phyloP scores from a whole-genome alignment of 2,113 vertebrate species.

The Oreochromis spilurus region DNA sequence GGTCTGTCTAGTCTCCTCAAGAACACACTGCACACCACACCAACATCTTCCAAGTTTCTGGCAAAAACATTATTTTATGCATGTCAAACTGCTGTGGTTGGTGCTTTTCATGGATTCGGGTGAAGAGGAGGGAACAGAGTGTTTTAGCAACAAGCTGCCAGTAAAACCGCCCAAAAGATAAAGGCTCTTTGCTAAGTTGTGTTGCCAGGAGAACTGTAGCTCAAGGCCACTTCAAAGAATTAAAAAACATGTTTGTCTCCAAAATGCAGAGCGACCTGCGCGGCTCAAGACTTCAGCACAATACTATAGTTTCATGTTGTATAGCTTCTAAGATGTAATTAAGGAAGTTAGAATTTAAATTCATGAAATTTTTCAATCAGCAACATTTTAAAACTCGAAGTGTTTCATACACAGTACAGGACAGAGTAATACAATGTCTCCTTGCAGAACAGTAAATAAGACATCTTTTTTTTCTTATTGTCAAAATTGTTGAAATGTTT shows the following conservation, averaged over 20 bases:
- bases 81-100: neutral
- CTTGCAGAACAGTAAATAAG: neutral
- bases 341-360: accelerated
- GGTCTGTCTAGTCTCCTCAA: no score
- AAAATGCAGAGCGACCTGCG: neutral
- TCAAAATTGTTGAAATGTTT: slow-evolving; percentile 63
- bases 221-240: neutral
- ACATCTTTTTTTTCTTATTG: neutral
- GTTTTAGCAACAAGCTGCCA: neutral
- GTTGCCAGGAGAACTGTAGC: neutral
- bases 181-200: neutral
- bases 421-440: neutral
- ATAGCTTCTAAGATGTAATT: neutral
- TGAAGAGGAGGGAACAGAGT: accelerated
- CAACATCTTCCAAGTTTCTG: no score
- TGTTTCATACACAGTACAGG: no score
- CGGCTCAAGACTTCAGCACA: neutral
- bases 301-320: neutral
- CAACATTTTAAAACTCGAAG: accelerated
- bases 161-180: neutral
- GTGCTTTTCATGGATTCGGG: neutral
- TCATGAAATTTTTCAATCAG: neutral
- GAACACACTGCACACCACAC: no score
- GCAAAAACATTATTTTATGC: no score
- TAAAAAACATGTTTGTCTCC: neutral